Evolutionary conservation across 1,140 invertebrate species (phyloP), one percentile per base, ranked within the genome.

Genomic region (Rhopalosiphum maidis): DNA sequence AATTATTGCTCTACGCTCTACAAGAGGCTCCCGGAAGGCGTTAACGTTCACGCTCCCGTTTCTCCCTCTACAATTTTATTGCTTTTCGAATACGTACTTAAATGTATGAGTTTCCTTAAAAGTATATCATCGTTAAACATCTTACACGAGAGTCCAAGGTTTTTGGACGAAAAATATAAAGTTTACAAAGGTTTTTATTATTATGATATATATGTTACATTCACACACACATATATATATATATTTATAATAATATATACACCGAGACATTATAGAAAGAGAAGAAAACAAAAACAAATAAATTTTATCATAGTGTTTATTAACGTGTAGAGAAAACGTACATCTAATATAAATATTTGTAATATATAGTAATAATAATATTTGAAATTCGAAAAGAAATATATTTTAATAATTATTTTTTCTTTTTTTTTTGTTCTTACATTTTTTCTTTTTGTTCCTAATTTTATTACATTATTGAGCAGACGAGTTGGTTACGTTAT

Each of bases 21-120:
- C 54, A 41, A 68, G 89, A 90, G 89, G 89, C 54, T 41, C 11
- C 54, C 89, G 89, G 89, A 60, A 89, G 54, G 55, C 89, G 23
- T 60, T 55, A 54, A 11, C n/a, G 21, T 88, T 88, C 55, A 25
- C 37, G 43, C 90, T 54, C 46, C 91, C 91, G 91, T 93, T 86
- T 83, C 77, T 51, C 91, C 91, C 91, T 85, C 91, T 93, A 93
- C 91, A 93, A 87, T 83, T 93, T 93, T 93, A 93, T 93, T 93
- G 91, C 91, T 93, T 93, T 83, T 55, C 82, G 91, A 93, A 93
- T 93, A 93, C 91, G 91, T 93, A 93, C 91, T 83, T 91, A 91
- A 83, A 82, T 82, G 22, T 51, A 88, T 30, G 48, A 89, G 48
- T 89, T 89, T 55, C 87, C 87, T 90, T 68, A 90, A 90, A 43